These are phyloP conservation scores for Cremastinae sp. DNA, from an alignment of 2,888 invertebrate genomes.

Conservation along the genomic window DNA sequence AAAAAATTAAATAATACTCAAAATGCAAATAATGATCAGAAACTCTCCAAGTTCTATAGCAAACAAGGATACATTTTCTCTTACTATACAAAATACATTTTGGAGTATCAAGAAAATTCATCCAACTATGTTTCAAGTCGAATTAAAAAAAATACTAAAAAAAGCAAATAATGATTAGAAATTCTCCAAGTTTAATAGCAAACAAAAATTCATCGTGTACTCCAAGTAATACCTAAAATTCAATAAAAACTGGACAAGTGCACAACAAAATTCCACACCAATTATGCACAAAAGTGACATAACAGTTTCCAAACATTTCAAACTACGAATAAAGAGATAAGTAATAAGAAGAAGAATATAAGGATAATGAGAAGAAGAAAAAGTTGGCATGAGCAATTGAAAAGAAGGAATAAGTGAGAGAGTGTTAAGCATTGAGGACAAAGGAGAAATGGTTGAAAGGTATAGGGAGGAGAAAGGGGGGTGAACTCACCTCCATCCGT, in stretches of 20 bases:
- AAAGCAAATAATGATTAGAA: too few species aligned
- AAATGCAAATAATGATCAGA: too few species aligned
- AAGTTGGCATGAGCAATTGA: not conserved
- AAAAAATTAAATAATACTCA: too few species aligned
- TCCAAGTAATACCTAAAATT: too few species aligned
- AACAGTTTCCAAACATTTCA: not conserved
- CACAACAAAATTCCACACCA: not conserved
- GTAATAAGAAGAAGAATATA: not conserved
- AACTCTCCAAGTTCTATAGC: too few species aligned
- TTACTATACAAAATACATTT: too few species aligned
- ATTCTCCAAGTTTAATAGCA: too few species aligned
- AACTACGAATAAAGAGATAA: not conserved
- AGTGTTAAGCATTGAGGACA: conserved; percentile 13
- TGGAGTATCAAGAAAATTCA: too few species aligned
- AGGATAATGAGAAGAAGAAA: not conserved
- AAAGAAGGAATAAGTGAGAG: conserved; percentile 7
- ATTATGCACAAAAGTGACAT: not conserved
- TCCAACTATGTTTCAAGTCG: too few species aligned
- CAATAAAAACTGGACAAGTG: not conserved
- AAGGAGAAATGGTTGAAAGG: conserved; percentile 45
- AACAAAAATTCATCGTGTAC: too few species aligned
- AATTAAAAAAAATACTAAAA: too few species aligned
- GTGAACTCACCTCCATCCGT: conserved; percentile 83
- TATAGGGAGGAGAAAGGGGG: conserved; percentile 68
- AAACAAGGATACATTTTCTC: too few species aligned